Percentiles rank a stretch among this genome's conserved stretches.
Evolutionary conservation across 2,888 invertebrate genomes (phyloP).

Genomic region (Thereva unica): DNA sequence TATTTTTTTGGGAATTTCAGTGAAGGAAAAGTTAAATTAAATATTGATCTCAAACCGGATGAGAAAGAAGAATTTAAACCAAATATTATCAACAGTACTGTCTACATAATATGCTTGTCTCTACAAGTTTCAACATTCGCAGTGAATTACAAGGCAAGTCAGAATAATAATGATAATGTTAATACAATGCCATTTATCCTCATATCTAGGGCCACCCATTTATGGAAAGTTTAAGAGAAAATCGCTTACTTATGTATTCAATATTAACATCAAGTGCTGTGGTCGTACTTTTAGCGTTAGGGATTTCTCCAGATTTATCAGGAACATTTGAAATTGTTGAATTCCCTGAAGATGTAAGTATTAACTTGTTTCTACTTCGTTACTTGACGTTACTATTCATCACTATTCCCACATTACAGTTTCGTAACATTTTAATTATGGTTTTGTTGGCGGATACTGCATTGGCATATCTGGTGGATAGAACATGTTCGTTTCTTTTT

Average conservation of each 20-base stretch:
- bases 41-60: slow-evolving; percentile 65
- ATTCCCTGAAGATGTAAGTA: slow-evolving; percentile 84
- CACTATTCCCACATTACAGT: slow-evolving; percentile 67
- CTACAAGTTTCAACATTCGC: slow-evolving; percentile 98
- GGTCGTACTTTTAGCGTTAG: slow-evolving; percentile 83
- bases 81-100: slow-evolving; percentile 94
- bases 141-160: slow-evolving; percentile 92
- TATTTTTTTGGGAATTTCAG: slow-evolving; percentile 52
- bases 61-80: slow-evolving; percentile 89
- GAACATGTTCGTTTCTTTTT: slow-evolving; percentile 81
- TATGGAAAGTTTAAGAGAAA: slow-evolving; percentile 94
- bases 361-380: too few species aligned
- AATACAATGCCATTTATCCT: too few species aligned
- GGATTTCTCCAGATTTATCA: slow-evolving; percentile 82
- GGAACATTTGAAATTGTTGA: slow-evolving; percentile 93
- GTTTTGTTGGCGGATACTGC: slow-evolving; percentile 85
- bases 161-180: background rate
- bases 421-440: slow-evolving; percentile 81
- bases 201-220: slow-evolving; percentile 87
- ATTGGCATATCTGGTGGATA: slow-evolving; percentile 83
- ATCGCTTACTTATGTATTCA: slow-evolving; percentile 90
- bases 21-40: slow-evolving; percentile 64
- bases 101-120: slow-evolving; percentile 97
- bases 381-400: too few species aligned
- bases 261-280: slow-evolving; percentile 79